These are phyloP conservation scores for Tinamus major DNA, from an alignment of 2,797 vertebrate genomes.

Conservation along the genomic window DNA sequence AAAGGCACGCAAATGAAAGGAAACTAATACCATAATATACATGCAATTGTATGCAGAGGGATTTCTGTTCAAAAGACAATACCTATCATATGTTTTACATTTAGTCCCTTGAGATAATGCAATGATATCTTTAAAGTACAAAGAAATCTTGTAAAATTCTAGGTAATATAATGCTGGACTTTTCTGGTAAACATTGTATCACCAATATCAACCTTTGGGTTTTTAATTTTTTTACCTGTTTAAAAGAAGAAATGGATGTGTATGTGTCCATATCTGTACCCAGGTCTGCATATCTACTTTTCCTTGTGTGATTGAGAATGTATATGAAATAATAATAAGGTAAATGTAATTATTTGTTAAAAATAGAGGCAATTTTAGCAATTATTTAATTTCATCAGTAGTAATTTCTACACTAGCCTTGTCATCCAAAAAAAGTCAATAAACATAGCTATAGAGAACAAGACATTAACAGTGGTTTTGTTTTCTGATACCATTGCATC, in stretches of 20 bases:
- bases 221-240: background rate
- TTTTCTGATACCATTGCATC: constrained; percentile 72
- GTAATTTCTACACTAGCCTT: constrained; percentile 38
- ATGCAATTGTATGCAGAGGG: background rate
- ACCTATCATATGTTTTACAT: background rate
- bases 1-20: background rate
- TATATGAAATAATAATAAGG: background rate
- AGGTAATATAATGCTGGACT: background rate
- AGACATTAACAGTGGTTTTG: constrained; percentile 29
- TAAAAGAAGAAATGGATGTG: background rate
- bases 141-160: background rate
- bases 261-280: background rate
- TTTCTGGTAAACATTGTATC: background rate
- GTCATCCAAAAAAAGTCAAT: background rate
- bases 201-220: background rate
- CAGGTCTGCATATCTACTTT: background rate
- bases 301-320: background rate
- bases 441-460: background rate
- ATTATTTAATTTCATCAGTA: constrained; percentile 4
- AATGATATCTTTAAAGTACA: background rate
- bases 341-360: background rate
- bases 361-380: constrained; percentile 17
- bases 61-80: background rate
- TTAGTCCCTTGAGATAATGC: background rate
- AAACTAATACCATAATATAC: background rate